phyloP scores from a whole-genome alignment of 2,113 vertebrate species.

The Bostrychus sinensis region DNA sequence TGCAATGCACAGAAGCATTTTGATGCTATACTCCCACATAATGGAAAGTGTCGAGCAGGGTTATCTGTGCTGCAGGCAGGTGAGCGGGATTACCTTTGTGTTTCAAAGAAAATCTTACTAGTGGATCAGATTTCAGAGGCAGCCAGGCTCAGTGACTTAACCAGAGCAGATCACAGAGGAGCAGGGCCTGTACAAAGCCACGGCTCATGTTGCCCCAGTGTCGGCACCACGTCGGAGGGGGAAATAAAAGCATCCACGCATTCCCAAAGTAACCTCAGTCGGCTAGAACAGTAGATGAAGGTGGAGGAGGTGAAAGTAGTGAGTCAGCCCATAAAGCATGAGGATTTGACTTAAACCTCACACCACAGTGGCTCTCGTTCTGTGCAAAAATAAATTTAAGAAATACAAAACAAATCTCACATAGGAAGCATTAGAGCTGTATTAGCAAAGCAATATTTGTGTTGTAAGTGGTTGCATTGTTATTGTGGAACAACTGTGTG shows the following conservation, averaged over 20 bases:
- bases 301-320: constrained; percentile 37
- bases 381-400: not conserved
- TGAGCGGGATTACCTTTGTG: constrained; percentile 62
- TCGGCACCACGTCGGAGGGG: constrained; percentile 53
- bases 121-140: constrained; percentile 64
- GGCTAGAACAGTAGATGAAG: constrained; percentile 33
- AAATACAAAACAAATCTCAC: not conserved
- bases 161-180: constrained; percentile 61
- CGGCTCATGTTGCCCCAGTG: constrained; percentile 65
- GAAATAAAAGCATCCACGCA: constrained; percentile 52
- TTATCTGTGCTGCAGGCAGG: constrained; percentile 57
- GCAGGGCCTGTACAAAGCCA: constrained; percentile 54
- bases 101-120: constrained; percentile 61
- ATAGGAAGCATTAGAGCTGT: not conserved
- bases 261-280: constrained; percentile 54
- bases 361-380: not conserved
- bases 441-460: constrained; percentile 17
- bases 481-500: constrained; percentile 7
- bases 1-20: constrained; percentile 51
- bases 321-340: constrained; percentile 36
- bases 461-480: constrained; percentile 32
- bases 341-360: constrained; percentile 31
- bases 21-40: constrained; percentile 50
- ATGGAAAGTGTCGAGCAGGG: constrained; percentile 48
- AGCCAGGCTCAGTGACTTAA: constrained; percentile 57